Evolutionary conservation across 2,113 vertebrate species (phyloP), one percentile per base, ranked within the genome.

Genomic region (Leuciscus idus): DNA sequence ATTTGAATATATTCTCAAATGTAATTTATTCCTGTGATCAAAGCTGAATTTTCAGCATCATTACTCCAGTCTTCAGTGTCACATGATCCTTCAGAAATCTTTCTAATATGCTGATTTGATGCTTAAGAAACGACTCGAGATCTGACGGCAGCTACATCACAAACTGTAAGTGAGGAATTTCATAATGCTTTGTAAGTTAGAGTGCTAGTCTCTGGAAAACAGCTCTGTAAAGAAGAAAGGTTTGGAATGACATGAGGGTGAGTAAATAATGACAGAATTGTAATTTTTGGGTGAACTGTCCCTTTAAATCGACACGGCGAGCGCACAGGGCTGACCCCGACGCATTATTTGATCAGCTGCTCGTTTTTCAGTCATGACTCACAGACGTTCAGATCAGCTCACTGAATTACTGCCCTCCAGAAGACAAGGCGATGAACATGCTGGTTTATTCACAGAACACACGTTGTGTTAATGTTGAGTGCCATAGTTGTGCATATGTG

Each of bases 341-440:
- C n/a, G 70, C 36, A 13, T 4, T 73, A 43, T 73, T 73, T 73
- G 70, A 43, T 73, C 36, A 73, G 70, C 70, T 73, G 70, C 68
- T 72, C 21, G 10, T 72, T 43, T 72, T 43, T 72, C 36, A 43
- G 3, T 43, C 36, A 43, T 23, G 33, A 19, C 68, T 72, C 68
- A 72, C 36, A 72, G 68, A 43, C 33, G n/a, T 72, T 72, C 2
- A 72, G 3, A 73, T 73, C 70, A 43, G 19, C 33, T 72, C 68
- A 23, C 17, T 23, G 19, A 43, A 23, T 4, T 4, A 23, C 33
- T 23, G 33, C 19, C 33, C 43, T 43, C 6, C 36, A 43, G 68
- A 43, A 43, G 68, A 43, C 68, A 43, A 73, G 10, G 36, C 36
- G 43, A 43, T 43, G 70, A 12, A 6, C 70, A 73, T 73, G 36